phyloP scores from a whole-genome alignment of 2,888 invertebrate species.

The Agrochola circellaris region DNA sequence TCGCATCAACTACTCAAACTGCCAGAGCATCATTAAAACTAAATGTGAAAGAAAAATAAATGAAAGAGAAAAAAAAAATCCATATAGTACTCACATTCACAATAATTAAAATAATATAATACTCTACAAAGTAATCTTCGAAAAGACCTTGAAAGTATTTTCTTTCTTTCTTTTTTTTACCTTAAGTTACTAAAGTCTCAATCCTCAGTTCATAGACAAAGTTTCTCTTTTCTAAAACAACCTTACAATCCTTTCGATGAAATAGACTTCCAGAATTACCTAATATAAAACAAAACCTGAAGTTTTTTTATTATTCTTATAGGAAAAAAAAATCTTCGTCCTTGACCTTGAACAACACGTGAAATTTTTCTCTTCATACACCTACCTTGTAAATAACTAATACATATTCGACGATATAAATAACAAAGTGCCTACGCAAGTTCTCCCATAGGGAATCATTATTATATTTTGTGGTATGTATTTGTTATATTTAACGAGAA shows the following conservation, averaged over 20 bases:
- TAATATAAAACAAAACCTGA: not conserved
- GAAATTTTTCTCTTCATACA: not conserved
- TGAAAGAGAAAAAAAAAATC: too few species aligned
- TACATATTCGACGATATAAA: conserved; percentile 17
- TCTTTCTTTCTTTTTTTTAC: too few species aligned
- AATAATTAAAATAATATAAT: too few species aligned
- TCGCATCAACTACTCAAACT: too few species aligned
- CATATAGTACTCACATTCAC: too few species aligned
- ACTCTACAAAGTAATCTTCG: too few species aligned
- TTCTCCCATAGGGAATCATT: conserved; percentile 33
- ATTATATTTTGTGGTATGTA: conserved; percentile 46
- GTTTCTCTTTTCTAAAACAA: not conserved
- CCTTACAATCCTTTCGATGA: not conserved
- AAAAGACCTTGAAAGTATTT: too few species aligned
- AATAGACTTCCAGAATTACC: not conserved
- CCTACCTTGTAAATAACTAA: conserved; percentile 22
- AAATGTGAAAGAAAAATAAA: too few species aligned
- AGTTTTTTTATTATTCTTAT: not conserved
- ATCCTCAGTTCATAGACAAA: not conserved
- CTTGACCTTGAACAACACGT: not conserved
- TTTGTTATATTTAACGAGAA: conserved; percentile 54
- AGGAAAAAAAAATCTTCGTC: not conserved
- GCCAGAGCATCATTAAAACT: too few species aligned
- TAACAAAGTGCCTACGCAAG: conserved; percentile 8
- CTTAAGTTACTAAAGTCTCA: not conserved